Conservation (phyloP, 2,797 vertebrate species). For the Sebastiscus albofasciatus region DNA sequence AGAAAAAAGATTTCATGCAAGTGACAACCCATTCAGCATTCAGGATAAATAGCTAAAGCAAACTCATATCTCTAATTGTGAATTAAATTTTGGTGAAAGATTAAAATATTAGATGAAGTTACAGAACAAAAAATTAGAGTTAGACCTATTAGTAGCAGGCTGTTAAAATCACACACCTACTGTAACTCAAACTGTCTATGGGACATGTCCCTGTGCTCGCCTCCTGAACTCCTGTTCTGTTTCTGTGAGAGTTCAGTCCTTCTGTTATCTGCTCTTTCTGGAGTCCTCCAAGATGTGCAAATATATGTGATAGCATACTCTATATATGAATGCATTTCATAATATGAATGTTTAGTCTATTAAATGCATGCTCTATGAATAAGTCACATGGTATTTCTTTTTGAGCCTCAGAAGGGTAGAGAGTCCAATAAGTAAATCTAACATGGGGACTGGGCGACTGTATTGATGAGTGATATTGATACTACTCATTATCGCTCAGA, state of each 20-base stretch:
- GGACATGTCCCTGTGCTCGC: conserved; percentile 48
- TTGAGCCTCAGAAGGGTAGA: neutral
- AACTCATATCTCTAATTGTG: neutral
- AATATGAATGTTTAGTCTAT: conserved; percentile 29
- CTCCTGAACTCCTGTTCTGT: conserved; percentile 52
- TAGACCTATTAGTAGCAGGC: conserved; percentile 43
- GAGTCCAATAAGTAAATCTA: neutral
- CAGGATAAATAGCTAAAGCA: conserved; percentile 24
- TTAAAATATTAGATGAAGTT: conserved; percentile 47
- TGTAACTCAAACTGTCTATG: conserved; percentile 28
- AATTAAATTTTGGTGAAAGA: conserved; percentile 19
- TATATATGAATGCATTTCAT: conserved; percentile 4
- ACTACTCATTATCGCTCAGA: neutral
- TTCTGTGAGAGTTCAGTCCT: conserved; percentile 51
- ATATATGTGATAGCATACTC: neutral
- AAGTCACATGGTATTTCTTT: neutral
- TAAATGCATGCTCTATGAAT: conserved; percentile 33
- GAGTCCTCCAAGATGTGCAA: conserved; percentile 54
- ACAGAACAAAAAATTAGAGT: conserved; percentile 47
- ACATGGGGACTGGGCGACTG: neutral
- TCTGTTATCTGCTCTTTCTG: conserved; percentile 70
- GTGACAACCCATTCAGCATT: conserved; percentile 54
- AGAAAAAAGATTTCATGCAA: conserved; percentile 46
- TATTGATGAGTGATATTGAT: neutral
- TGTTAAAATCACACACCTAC: conserved; percentile 52